A percentile compares a stretch with the other conserved stretches of the same genome.
phyloP scores from a whole-genome alignment of 2,113 vertebrate genomes.

The Ardeotis arabs region DNA sequence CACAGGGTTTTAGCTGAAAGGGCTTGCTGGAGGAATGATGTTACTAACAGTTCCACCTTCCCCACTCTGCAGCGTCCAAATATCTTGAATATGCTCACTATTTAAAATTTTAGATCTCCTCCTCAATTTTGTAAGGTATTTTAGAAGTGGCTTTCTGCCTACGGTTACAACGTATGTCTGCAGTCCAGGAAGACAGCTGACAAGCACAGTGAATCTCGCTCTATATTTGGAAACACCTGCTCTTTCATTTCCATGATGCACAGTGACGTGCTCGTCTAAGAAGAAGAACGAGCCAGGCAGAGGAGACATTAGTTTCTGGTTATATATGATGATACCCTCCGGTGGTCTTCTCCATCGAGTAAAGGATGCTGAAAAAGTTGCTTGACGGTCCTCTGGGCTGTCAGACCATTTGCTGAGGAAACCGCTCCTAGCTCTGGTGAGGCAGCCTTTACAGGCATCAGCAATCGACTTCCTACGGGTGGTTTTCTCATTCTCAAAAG shows the following conservation, averaged over 20 bases:
- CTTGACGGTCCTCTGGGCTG: neutral
- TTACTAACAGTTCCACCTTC: neutral
- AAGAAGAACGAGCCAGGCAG: conserved; percentile 3
- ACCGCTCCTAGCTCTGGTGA: neutral
- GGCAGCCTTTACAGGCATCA: neutral
- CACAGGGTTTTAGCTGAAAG: neutral
- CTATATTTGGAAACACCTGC: conserved; percentile 56
- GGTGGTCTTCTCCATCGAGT: neutral
- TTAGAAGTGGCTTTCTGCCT: neutral
- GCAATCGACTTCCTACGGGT: accelerated
- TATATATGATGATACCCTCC: neutral
- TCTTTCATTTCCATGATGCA: conserved; percentile 39
- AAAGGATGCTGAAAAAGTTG: neutral
- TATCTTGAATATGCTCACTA: neutral
- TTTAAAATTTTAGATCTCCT: neutral
- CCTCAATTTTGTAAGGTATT: neutral
- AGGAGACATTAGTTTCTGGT: neutral
- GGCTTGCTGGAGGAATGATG: neutral
- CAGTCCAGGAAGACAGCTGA: conserved; percentile 40
- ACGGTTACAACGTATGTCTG: neutral
- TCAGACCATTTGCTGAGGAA: neutral
- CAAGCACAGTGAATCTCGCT: neutral
- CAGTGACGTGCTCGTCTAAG: conserved; percentile 18
- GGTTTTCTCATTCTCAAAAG: neutral
- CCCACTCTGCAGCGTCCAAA: neutral